Conservation (phyloP, 2,113 vertebrate species). For the Dasypus novemcinctus region DNA sequence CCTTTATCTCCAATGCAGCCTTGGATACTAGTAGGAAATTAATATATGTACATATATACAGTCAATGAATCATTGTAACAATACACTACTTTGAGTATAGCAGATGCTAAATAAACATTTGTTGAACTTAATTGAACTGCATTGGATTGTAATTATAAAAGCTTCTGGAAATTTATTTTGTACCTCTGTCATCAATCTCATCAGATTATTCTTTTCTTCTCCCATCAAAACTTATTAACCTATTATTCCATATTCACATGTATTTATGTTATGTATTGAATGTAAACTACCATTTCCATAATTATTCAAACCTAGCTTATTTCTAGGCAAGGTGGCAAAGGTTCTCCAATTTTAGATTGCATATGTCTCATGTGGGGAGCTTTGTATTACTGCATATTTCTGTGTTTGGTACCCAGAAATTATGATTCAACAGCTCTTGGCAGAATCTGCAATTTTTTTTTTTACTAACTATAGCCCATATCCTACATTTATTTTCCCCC, state of each 20-base stretch:
- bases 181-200: neutral
- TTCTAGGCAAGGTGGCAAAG: neutral
- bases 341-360: neutral
- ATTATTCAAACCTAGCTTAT: neutral
- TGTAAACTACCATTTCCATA: neutral
- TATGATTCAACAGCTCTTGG: neutral
- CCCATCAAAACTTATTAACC: neutral
- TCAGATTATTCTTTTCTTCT: neutral
- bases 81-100: neutral
- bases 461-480: too few relatives aligned
- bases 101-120: slow-evolving; percentile 33
- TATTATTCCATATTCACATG: neutral
- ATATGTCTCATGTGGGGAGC: neutral
- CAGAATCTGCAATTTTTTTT: neutral
- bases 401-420: neutral
- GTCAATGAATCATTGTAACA: neutral
- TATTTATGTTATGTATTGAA: neutral
- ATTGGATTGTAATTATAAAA: slow-evolving; percentile 6
- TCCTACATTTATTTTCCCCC: too few relatives aligned
- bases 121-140: neutral
- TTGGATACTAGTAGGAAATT: neutral
- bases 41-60: neutral
- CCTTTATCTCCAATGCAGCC: neutral
- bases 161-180: neutral
- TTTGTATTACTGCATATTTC: neutral